Base-by-base conservation (phyloP, 2,797 vertebrate genomes). In the Pipistrellus kuhlii region DNA sequence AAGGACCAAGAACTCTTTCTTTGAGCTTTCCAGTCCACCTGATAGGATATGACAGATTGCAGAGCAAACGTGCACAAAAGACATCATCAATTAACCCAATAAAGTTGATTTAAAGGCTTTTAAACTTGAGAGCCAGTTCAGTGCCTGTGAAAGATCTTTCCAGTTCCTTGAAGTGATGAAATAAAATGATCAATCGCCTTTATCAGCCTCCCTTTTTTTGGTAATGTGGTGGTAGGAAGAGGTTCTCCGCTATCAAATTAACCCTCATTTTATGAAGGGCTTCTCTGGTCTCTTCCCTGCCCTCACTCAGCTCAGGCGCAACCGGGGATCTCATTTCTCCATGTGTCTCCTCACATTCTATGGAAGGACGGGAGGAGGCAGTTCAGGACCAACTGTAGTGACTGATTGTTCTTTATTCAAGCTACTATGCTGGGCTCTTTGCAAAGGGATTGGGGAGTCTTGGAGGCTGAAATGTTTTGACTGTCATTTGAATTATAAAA, bases 51-150 rank as follows among this genome's bases (percentile, higher is more conserved):
- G 13, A 78, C 66, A 69, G 82, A 71, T 57, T 32, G 66, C 76
- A 38, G 84, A 91, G 46, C 90, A 32, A 46, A 89, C 68, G 41
- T 76, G 71, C 53, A 64, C 6, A 2, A 32, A 90, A 90, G 85
- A 93, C 57, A 85, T 32, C 87, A 84, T 96, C 94, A 96, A 94
- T 96, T 96, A 97, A 90, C 86, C 91, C 85, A 94, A 88, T 94
- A 94, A 96, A 95, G 94, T 92, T 96, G 93, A 97, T 95, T 93
- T 96, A 92, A 92, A 94, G 64, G 81, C 69, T 95, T 96, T 94
- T 96, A 95, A 95, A 94, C 90, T 88, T 69, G 81, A 90, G 86
- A 95, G 51, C 1, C 10, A 92, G 84, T 91, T 94, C 73, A 69
- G 88, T 21, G 48, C 77, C 90, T 87, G 17, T 85, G 90, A 96